Evolutionary conservation across 1,140 invertebrate species (phyloP).

Genomic region (Ridgeia piscesae): DNA sequence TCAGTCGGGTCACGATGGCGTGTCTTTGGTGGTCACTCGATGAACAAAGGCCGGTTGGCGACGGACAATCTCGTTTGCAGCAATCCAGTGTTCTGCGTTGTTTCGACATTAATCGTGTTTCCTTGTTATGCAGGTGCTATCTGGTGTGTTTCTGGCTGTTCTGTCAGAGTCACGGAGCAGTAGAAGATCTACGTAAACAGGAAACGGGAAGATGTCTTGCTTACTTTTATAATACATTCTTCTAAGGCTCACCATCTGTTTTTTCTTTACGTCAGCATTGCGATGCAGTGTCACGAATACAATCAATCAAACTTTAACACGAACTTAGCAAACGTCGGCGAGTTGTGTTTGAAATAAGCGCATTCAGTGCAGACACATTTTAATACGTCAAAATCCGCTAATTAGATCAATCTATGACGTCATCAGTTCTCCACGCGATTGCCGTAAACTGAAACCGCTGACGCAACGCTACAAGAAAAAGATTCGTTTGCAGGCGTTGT

Average conservation of each 20-base stretch:
- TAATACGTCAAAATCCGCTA: no score
- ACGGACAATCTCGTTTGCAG: neutral
- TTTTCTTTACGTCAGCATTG: neutral
- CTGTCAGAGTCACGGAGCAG: no score
- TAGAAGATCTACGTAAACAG: neutral
- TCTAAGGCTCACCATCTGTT: neutral
- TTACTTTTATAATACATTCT: neutral
- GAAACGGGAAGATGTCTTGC: neutral
- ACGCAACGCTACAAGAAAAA: neutral
- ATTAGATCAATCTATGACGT: no score
- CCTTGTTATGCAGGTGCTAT: neutral
- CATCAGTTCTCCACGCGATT: no score
- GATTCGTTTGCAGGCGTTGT: neutral
- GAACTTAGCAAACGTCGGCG: no score
- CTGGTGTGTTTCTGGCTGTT: neutral
- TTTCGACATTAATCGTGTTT: neutral
- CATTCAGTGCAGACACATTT: no score
- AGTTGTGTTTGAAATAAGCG: no score
- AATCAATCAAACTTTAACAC: no score
- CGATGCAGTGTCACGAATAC: neutral
- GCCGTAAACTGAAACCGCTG: neutral
- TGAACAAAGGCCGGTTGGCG: neutral
- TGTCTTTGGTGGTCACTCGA: neutral
- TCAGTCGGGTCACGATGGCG: neutral
- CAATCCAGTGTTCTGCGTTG: neutral